Evolutionary conservation across 2,888 invertebrate species (phyloP).

Genomic region (Shargacucullia verbasci): DNA sequence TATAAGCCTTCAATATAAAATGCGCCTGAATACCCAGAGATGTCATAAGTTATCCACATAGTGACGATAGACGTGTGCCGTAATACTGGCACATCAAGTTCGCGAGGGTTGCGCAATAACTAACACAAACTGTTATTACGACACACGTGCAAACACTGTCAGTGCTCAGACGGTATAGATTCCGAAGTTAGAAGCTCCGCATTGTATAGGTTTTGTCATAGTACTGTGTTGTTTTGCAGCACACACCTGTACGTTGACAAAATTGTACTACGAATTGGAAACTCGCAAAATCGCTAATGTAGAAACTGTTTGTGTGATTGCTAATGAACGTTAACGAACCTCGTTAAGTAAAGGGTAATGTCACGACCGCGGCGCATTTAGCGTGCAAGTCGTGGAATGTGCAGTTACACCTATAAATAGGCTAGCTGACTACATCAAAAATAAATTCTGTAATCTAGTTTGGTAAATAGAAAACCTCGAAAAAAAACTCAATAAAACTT

Average conservation of each 20-base stretch:
- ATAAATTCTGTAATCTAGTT: too few relatives aligned
- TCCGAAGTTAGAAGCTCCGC: conserved; percentile 33
- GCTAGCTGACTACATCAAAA: too few relatives aligned
- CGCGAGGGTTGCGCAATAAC: conserved; percentile 27
- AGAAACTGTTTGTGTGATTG: conserved; percentile 2
- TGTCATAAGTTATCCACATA: conserved; percentile 17
- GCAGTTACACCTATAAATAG: too few relatives aligned
- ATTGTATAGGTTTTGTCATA: too few relatives aligned
- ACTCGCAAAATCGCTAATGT: neutral
- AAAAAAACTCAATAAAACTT: too few relatives aligned
- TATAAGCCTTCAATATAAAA: neutral
- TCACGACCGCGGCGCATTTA: too few relatives aligned
- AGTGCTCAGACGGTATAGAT: conserved; percentile 32
- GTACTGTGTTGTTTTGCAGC: conserved; percentile 6
- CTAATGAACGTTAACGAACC: conserved; percentile 14
- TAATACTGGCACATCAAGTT: conserved; percentile 41
- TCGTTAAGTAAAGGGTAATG: neutral
- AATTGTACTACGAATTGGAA: conserved; percentile 3
- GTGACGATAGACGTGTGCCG: conserved; percentile 27
- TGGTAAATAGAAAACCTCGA: too few relatives aligned
- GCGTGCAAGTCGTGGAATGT: too few relatives aligned
- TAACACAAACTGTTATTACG: conserved; percentile 52
- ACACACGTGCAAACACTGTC: conserved; percentile 39
- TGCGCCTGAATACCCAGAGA: neutral
- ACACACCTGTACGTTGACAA: neutral